A percentile compares a stretch with the other conserved stretches of the same genome.
Evolutionary conservation across 2,113 vertebrate species (phyloP).

Genomic region (Talpa occidentalis): DNA sequence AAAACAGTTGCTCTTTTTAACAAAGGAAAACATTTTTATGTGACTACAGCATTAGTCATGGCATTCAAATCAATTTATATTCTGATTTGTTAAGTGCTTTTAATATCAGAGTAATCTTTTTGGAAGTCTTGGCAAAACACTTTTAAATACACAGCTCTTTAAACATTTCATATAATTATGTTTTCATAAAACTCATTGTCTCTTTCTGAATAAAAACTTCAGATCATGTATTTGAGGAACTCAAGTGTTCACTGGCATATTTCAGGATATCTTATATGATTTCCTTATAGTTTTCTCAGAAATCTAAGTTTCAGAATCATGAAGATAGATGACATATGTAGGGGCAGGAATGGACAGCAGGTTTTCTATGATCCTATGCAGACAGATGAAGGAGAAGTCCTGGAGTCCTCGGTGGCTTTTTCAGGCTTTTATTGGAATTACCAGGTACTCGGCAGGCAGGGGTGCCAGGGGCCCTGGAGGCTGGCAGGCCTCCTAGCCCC

Average conservation of each 20-base stretch:
- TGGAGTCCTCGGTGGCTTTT: no score
- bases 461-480: no score
- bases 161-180: not conserved
- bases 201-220: slow-evolving; percentile 25
- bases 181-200: slow-evolving; percentile 1
- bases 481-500: no score
- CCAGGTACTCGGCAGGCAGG: no score
- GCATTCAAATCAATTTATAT: not conserved
- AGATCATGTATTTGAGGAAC: not conserved
- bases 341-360: no score
- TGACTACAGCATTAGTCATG: not conserved
- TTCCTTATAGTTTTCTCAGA: not conserved
- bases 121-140: not conserved
- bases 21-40: slow-evolving; percentile 45
- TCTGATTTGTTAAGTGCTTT: not conserved
- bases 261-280: not conserved
- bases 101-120: not conserved
- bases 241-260: not conserved
- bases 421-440: no score
- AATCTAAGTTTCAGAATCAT: not conserved
- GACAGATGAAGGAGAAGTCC: no score
- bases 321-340: not conserved
- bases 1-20: not conserved
- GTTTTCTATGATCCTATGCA: no score
- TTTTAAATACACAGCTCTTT: not conserved